phyloP scores from a whole-genome alignment of 1,140 invertebrate species.

The Metopolophium dirhodum region DNA sequence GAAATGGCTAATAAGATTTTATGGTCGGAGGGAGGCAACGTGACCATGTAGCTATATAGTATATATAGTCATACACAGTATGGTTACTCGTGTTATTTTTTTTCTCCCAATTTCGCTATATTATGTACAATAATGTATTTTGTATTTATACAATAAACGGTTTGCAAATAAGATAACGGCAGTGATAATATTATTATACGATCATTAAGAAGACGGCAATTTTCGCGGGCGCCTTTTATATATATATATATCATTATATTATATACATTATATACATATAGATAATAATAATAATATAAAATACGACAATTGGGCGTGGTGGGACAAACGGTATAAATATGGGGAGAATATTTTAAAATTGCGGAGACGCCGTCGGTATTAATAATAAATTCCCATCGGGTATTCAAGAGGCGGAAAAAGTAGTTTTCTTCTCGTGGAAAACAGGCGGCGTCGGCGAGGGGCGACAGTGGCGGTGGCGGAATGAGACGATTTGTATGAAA shows the following conservation, averaged over 20 bases:
- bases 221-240: background rate
- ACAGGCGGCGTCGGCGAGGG: background rate
- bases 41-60: background rate
- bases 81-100: background rate
- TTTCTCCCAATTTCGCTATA: background rate
- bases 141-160: background rate
- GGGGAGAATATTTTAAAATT: constrained; percentile 55
- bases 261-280: background rate
- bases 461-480: background rate
- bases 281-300: background rate
- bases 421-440: background rate
- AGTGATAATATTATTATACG: constrained; percentile 43
- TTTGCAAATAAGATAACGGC: background rate
- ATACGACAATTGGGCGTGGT: background rate
- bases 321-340: background rate
- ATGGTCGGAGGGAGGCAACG: background rate
- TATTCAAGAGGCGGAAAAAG: constrained; percentile 50
- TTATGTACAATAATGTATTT: background rate
- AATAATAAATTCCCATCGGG: constrained; percentile 56
- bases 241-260: background rate
- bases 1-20: background rate
- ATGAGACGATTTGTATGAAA: constrained; percentile 57
- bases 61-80: too few relatives aligned
- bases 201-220: constrained; percentile 24
- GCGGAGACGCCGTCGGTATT: constrained; percentile 33